Base-by-base conservation (phyloP, 1,140 invertebrate genomes). In the Anastatus disparis region DNA sequence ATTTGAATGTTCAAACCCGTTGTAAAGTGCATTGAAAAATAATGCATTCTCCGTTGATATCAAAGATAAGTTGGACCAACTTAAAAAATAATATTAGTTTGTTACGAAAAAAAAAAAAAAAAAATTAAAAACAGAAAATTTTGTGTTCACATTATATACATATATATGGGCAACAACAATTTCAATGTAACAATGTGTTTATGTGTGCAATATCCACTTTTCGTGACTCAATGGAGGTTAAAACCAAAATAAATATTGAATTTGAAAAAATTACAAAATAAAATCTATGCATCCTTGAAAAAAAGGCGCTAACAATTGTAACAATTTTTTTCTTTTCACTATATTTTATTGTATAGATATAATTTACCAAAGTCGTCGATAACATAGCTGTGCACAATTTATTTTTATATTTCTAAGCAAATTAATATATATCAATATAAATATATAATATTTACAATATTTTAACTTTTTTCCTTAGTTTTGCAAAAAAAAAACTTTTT, bases 241-340 rank as follows among this genome's bases (percentile, higher is more conserved):
- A n/a, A 63, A 70, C 68, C 68, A 70, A 70, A 69, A 70, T 26
- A 29, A 15, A 1, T n/a, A n/a, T n/a, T n/a, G 53, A 61, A 38
- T 22, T 9, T 22, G 4, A 52, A n/a, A 68, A 69, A 42, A 52
- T 24, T 53, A 15, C 22, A n/a, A n/a, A n/a, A n/a, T n/a, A 35
- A 53, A 53, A 52, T 12, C 17, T 10, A 26, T 15, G 66, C 46
- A 69, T 69, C 38, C 26, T 31, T 13, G 13, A 38, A 67, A 40
- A n/a, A n/a, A n/a, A n/a, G n/a, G n/a, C n/a, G n/a, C n/a, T n/a
- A n/a, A n/a, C n/a, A n/a, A n/a, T n/a, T n/a, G n/a, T n/a, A n/a
- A n/a, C n/a, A n/a, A n/a, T n/a, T n/a, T n/a, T n/a, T n/a, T n/a
- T 3, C 24, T 27, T 50, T 67, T 50, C 2, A 7, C 46, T 31